phyloP scores from a whole-genome alignment of 2,888 invertebrate genomes.

The Drosophila affinis region DNA sequence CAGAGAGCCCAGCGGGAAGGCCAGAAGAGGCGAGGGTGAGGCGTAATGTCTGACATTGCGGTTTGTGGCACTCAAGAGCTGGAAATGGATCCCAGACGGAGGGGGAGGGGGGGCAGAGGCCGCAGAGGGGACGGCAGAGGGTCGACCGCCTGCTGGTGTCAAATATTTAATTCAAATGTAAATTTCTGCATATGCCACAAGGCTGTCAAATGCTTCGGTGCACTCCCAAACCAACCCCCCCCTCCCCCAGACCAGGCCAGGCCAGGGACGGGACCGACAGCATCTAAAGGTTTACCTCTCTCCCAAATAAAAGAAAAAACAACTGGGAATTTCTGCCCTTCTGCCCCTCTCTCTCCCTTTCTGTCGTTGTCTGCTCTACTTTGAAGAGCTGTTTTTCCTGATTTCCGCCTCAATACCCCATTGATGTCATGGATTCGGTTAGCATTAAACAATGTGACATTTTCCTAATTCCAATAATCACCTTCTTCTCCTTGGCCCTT shows the following conservation, averaged over 20 bases:
- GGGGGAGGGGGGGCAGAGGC: background rate
- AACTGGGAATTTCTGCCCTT: background rate
- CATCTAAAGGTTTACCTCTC: conserved; percentile 3
- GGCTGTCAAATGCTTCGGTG: conserved; percentile 59
- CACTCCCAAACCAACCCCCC: conserved; percentile 12
- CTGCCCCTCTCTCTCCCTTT: background rate
- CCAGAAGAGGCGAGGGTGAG: conserved; percentile 2
- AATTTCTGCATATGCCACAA: conserved; percentile 48
- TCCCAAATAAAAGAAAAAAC: background rate
- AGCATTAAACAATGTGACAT: conserved; percentile 17
- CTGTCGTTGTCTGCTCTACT: conserved; percentile 1
- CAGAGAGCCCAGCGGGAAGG: conserved; percentile 21
- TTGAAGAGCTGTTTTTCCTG: conserved; percentile 31
- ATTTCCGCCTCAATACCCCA: conserved; percentile 30
- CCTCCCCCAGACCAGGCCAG: too few relatives aligned
- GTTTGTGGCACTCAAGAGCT: conserved; percentile 23
- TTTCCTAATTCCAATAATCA: conserved; percentile 6
- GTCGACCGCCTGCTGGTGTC: conserved; percentile 23
- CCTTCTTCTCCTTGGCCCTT: background rate
- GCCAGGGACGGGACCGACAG: too few relatives aligned
- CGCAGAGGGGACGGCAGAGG: conserved; percentile 1
- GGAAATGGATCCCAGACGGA: background rate
- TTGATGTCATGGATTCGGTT: conserved; percentile 25
- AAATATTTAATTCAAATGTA: conserved; percentile 57
- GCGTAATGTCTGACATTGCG: conserved; percentile 25